phyloP scores from a whole-genome alignment of 2,113 vertebrate genomes.

The Albula goreensis region DNA sequence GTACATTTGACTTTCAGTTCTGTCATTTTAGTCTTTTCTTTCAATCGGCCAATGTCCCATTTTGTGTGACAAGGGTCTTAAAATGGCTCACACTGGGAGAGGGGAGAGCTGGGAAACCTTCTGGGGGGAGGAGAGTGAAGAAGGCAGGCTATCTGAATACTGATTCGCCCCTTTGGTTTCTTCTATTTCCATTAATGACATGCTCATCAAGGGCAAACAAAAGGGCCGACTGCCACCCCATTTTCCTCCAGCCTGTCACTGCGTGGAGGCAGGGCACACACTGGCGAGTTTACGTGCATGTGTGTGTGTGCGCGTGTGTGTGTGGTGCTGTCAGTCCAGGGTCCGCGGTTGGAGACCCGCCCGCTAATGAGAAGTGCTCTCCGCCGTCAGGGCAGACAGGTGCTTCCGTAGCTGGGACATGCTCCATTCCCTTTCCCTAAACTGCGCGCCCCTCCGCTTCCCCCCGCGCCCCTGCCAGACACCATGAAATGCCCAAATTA shows the following conservation, averaged over 20 bases:
- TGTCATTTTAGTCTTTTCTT: conserved; percentile 10
- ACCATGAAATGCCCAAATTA: conserved; percentile 89
- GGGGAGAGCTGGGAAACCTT: conserved; percentile 25
- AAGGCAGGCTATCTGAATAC: conserved; percentile 93
- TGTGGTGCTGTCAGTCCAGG: conserved; percentile 80
- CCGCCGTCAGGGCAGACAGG: conserved; percentile 84
- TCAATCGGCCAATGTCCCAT: neutral
- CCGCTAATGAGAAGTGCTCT: conserved; percentile 85
- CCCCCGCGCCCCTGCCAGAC: conserved; percentile 72
- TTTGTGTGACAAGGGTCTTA: conserved; percentile 31
- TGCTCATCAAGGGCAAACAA: conserved; percentile 95
- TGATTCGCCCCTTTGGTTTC: conserved; percentile 86
- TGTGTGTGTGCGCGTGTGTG: conserved; percentile 55
- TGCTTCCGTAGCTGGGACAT: conserved; percentile 84
- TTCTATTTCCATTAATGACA: conserved; percentile 69
- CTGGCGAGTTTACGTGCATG: conserved; percentile 41
- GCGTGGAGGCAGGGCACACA: conserved; percentile 32
- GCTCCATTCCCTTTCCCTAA: conserved; percentile 79
- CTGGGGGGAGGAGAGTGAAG: conserved; percentile 64
- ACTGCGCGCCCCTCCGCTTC: conserved; percentile 67
- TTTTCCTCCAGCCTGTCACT: conserved; percentile 74
- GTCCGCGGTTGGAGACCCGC: conserved; percentile 79
- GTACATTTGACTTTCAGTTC: neutral
- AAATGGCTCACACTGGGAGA: conserved; percentile 34
- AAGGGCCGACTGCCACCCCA: conserved; percentile 79